Evolutionary conservation across 2,888 invertebrate species (phyloP), one percentile per base, ranked within the genome.

Genomic region (Philaethria dido): DNA sequence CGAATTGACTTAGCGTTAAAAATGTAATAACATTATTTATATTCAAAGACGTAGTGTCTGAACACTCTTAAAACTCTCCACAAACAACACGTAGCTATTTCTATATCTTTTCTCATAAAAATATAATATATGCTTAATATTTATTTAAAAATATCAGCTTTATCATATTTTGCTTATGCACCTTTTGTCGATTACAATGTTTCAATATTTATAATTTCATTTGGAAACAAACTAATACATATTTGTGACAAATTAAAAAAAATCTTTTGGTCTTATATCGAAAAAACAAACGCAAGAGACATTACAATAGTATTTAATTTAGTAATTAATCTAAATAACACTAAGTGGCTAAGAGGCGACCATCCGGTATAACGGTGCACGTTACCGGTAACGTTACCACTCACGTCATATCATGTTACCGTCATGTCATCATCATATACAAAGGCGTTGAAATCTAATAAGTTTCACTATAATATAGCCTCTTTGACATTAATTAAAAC

Each of bases 91-190:
- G 16, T 29, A 48, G 25, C 16, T 29, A 52, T 52, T 22, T 14
- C 14, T 39, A 50, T 39, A 29, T 22, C 22, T 48, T 22, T 39
- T n/a, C 42, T 25, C 39, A 63, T 54, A 52, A 25, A 44, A 54
- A 63, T 42, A 63, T 52, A 62, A 54, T 50, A 62, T 52, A 42
- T 52, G 50, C 45, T 33, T 20, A 48, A 61, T 61, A 36, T 61
- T 61, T 61, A 16, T 3, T 50, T 42, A 63, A 54, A n/a, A 62
- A 63, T 57, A 57, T 57, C 25, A 57, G 57, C 42, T 42, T 22
- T 57, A 57, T 57, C 42, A 57, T 42, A 57, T 42, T 42, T 57
- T 42, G 57, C 57, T 8, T 22, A 57, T 22, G 57, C 42, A 42
- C 39, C 22, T 5, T 11, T 42, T 16, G 22, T n/a, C 22, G 42